Evolutionary conservation across 2,113 vertebrate genomes (phyloP), one percentile per base, ranked within the genome.

Genomic region (Scomber colias): DNA sequence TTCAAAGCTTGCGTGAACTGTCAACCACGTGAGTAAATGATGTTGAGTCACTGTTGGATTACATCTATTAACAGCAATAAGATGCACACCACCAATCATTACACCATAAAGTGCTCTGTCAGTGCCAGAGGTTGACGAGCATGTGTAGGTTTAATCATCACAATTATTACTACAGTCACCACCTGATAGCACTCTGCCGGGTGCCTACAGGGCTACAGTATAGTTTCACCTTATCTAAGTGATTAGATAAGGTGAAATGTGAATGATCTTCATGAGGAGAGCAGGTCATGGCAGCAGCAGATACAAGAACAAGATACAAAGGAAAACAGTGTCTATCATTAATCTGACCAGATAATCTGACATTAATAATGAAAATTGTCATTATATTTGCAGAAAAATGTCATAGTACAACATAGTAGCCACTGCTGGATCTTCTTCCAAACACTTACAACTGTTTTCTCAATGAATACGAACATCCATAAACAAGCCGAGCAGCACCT

Each of bases 241-340:
- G 51, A 70, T 75, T 59, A 73, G 13, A 82, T 79, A 71, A 82
- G n/a, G 46, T 27, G 46, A 44, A 64, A 66, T 30, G 68, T 74
- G 67, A 81, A 86, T 84, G 54, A 81, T 63, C 44, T 53, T 35
- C 21, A 24, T 13, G 48, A 31, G 30, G 51, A 69, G 87, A 82
- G 17, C 63, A 46, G 77, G 71, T 77, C 75, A 79, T 0, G 35
- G 16, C 31, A 63, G 19, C 11, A 27, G 62, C 49, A 75, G 64
- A 45, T 44, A 72, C 15, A 14, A 70, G 12, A 75, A 35, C 12
- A 6, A 19, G 51, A 66, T 27, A 65, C 44, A 56, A 75, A 77
- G 57, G 3, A 51, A 66, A 68, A 76, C 11, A 6, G 16, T 30
- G 30, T n/a, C 21, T 54, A 15, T 35, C 31, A 65, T 35, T 59